A percentile compares a stretch with the other conserved stretches of the same genome.
Conservation (phyloP, 2,797 vertebrate genomes). For the Pseudochirops corinnae region DNA sequence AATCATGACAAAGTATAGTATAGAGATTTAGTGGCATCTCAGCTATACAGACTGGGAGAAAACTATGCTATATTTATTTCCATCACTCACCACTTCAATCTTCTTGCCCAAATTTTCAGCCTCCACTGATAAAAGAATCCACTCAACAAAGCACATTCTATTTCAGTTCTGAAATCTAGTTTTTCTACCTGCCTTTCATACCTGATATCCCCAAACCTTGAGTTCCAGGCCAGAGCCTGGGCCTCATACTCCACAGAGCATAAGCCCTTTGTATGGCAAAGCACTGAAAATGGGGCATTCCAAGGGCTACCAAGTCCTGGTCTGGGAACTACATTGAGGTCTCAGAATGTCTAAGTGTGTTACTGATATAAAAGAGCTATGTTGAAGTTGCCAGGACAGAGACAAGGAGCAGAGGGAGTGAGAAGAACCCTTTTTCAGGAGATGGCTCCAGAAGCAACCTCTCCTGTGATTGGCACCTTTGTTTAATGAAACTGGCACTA, state of each 20-base stretch:
- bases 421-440: slow-evolving; percentile 74
- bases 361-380: background rate
- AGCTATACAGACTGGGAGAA: background rate
- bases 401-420: background rate
- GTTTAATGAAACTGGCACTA: slow-evolving; percentile 82
- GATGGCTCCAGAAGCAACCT: slow-evolving; percentile 69
- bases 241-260: background rate
- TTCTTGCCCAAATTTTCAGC: background rate
- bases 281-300: background rate
- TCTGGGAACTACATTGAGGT: background rate
- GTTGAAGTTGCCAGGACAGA: background rate
- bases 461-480: slow-evolving; percentile 78
- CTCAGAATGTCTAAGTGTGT: background rate
- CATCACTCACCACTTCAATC: background rate
- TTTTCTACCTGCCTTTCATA: background rate
- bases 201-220: background rate
- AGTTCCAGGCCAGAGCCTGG: background rate
- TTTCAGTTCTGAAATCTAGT: background rate
- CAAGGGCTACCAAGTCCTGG: background rate
- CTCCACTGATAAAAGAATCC: background rate
- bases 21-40: background rate
- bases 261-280: background rate
- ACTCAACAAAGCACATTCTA: background rate
- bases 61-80: background rate
- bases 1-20: background rate